Base-by-base conservation (phyloP, 2,113 vertebrate genomes). In the Ciconia boyciana region DNA sequence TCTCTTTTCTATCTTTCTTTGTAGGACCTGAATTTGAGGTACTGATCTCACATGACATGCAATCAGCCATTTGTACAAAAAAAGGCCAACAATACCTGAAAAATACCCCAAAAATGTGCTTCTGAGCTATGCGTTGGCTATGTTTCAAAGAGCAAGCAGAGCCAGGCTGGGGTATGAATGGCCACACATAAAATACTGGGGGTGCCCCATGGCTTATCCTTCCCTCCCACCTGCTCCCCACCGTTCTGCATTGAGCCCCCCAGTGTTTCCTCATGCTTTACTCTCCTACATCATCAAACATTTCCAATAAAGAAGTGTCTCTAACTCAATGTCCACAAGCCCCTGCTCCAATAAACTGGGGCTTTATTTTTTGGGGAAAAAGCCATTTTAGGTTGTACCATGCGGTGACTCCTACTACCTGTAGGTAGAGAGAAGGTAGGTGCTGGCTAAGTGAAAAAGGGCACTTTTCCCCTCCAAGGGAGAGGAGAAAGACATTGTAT, bases 201-300 rank as follows among this genome's bases (percentile, higher is more conserved):
- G 28, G 6, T 65, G 15, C 13, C 9, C 31, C 3, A 51, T 0
- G 0, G 26, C 11, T 70, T 44, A 46, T 72, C 26, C 36, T 58
- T 48, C 31, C 16, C 10, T 52, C 71, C 62, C 43, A 87, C 34
- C 13, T 3, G 1, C 44, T 49, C 76, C 62, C 57, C 34, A 58
- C 51, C 9, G 3, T 13, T 25, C 36, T 51, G 21, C 28, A 49
- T 5, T 0, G 0, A 68, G 12, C 5, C 1, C 10, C 8, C 15
- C 32, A 43, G 6, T 36, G 39, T 39, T 60, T 65, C 60, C 55
- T 78, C 69, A n/a, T 0, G 2, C 4, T 78, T 64, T 51, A 31
- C 49, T 70, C 29, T 81, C 29, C n/a, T 36, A 32, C 20, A 22
- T 32, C 46, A 14, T 13, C 14, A 70, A 57, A 62, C 7, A 24